Conservation (phyloP, 64 coral and sea anemone species). For the Pocillopora damicornis region DNA sequence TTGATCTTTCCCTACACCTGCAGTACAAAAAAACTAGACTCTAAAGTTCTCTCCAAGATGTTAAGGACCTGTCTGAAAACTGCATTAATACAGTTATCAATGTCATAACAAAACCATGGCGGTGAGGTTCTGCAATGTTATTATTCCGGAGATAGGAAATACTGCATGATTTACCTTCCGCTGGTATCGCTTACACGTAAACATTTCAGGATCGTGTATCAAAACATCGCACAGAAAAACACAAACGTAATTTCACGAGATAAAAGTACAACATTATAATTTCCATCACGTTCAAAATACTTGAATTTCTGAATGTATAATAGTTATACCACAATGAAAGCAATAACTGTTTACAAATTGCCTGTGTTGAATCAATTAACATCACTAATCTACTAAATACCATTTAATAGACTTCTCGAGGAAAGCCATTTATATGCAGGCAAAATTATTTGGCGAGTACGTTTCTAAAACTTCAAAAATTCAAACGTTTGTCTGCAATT, state of each 20-base stretch:
- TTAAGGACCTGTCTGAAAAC: too few relatives aligned
- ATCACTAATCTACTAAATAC: background rate
- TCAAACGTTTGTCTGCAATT: background rate
- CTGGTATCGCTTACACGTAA: background rate
- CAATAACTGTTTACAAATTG: background rate
- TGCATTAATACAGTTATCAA: background rate
- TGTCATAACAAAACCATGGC: background rate
- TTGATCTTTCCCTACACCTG: background rate
- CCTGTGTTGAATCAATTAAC: slow-evolving; percentile 10
- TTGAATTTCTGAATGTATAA: background rate
- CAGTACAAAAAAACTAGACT: background rate
- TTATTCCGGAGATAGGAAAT: background rate
- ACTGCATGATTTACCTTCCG: background rate
- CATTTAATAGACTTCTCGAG: background rate
- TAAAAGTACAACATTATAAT: background rate
- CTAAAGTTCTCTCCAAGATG: background rate
- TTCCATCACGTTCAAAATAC: background rate
- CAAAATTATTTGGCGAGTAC: too few relatives aligned
- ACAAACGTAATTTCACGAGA: background rate
- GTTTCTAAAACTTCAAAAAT: too few relatives aligned
- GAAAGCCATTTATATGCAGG: background rate
- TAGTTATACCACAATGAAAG: background rate
- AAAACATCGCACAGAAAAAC: background rate
- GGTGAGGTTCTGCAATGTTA: background rate
- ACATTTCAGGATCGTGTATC: slow-evolving; percentile 10